Conservation (phyloP, 2,113 vertebrate species). For the Phalacrocorax aristotelis region DNA sequence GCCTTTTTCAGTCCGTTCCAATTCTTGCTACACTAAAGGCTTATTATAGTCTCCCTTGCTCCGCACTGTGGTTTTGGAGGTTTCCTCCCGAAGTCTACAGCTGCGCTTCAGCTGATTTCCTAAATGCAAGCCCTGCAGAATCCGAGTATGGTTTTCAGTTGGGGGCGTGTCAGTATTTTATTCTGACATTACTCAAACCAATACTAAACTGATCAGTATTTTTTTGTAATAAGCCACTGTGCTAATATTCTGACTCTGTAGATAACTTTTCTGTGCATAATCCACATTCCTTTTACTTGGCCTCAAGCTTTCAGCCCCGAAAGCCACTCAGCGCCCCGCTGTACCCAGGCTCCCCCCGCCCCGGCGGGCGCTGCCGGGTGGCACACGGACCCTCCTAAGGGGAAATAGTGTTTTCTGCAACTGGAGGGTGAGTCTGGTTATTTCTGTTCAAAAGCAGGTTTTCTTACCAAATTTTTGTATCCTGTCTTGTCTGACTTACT, state of each 20-base stretch:
- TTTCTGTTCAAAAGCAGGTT: not conserved
- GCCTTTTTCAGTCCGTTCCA: not conserved
- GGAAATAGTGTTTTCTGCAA: too few species aligned
- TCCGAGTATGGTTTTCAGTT: accelerated
- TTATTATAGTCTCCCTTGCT: not conserved
- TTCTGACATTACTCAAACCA: not conserved
- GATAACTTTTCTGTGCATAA: not conserved
- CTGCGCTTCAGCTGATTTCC: not conserved
- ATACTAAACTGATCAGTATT: not conserved
- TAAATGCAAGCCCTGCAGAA: not conserved
- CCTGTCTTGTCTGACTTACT: not conserved
- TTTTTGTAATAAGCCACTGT: not conserved
- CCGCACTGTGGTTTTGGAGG: not conserved
- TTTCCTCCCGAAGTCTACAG: not conserved
- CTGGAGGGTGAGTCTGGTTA: not conserved
- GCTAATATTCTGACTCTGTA: not conserved
- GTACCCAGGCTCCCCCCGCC: not conserved
- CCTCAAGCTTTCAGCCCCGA: not conserved
- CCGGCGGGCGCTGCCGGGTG: not conserved
- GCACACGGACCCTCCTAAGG: not conserved
- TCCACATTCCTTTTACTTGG: not conserved
- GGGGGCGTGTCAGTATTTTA: not conserved
- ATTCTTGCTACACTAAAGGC: not conserved
- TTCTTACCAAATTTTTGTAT: not conserved
- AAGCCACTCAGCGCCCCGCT: accelerated